Evolutionary conservation across 92 coral and sea anemone genomes (phyloP).

Genomic region (Epizoanthus fatuus): DNA sequence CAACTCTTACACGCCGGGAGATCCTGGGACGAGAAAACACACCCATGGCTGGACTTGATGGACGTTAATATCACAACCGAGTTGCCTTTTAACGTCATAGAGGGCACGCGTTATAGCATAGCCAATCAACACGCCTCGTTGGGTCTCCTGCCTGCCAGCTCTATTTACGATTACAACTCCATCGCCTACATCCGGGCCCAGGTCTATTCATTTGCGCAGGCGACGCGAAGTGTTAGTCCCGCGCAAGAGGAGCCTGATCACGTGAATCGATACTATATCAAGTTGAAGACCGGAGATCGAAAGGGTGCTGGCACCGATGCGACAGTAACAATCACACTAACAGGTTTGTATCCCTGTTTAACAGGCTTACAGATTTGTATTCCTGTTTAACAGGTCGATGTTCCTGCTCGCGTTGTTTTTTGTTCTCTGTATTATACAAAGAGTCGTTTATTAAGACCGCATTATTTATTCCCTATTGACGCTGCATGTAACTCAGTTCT

Average conservation of each 20-base stretch:
- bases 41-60: constrained; percentile 79
- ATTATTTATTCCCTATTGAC: too few species aligned
- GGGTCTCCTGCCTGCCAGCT: constrained; percentile 64
- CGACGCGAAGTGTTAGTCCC: constrained; percentile 5
- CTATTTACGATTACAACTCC: constrained; percentile 69
- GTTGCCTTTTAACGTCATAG: constrained; percentile 50
- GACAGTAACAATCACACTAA: constrained; percentile 68
- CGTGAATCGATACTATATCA: constrained; percentile 57
- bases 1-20: constrained; percentile 67
- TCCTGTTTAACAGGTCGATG: not conserved
- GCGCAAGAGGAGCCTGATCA: constrained; percentile 23
- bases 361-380: constrained; percentile 41
- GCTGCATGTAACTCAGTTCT: too few species aligned
- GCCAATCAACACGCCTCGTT: constrained; percentile 58
- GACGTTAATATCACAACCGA: constrained; percentile 65
- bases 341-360: constrained; percentile 30
- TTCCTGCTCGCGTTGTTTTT: not conserved
- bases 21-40: constrained; percentile 72
- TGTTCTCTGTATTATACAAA: not conserved
- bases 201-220: constrained; percentile 33
- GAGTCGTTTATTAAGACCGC: not conserved
- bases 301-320: constrained; percentile 86
- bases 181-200: constrained; percentile 57
- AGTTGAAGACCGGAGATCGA: constrained; percentile 71
- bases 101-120: constrained; percentile 43